Evolutionary conservation across 1,140 invertebrate genomes (phyloP), one percentile per base, ranked within the genome.

Genomic region (Polyergus mexicanus): DNA sequence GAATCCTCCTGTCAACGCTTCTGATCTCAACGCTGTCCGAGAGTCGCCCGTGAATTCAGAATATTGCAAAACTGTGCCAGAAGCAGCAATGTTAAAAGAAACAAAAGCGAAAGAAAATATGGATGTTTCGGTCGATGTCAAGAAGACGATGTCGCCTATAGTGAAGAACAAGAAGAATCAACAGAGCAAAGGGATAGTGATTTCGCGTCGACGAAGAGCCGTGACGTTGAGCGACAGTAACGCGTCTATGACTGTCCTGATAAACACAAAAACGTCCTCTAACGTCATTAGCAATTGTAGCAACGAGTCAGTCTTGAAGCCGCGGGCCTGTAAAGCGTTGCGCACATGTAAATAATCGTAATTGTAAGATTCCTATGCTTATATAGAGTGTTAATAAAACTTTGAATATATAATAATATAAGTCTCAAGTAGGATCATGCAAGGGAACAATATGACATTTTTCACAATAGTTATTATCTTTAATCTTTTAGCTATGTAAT

Each of bases 171-270:
- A 75, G 13, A 75, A 84, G 56, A 16, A 41, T 0, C 25, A 38
- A 16, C 71, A 85, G 0, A 69, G 13, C 2, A 89, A 87, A 69
- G 62, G 90, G 22, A 28, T 91, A 47, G 41, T 92, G 2, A 66
- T 91, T 19, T 80, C 66, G 3, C 84, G 86, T 47, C 88, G 92
- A n/a, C 88, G 77, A 28, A 92, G 80, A 84, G 87, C 88, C 7
- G 76, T 92, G 5, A 69, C 77, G 25, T 77, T 94, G 19, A 85
- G 86, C 13, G 89, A 93, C 44, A 89, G 58, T 44, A 90, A 90
- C 6, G 87, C 88, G 7, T 88, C 91, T 11, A 89, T 90, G 87
- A 92, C 87, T 19, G 54, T 92, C 44, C 65, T 92, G 10, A 65
- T 88, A 58, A 88, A 88, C 16, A 71, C 84, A 3, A 80, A 58